phyloP scores from a whole-genome alignment of 1,140 invertebrate genomes.

The Littorina saxatilis region DNA sequence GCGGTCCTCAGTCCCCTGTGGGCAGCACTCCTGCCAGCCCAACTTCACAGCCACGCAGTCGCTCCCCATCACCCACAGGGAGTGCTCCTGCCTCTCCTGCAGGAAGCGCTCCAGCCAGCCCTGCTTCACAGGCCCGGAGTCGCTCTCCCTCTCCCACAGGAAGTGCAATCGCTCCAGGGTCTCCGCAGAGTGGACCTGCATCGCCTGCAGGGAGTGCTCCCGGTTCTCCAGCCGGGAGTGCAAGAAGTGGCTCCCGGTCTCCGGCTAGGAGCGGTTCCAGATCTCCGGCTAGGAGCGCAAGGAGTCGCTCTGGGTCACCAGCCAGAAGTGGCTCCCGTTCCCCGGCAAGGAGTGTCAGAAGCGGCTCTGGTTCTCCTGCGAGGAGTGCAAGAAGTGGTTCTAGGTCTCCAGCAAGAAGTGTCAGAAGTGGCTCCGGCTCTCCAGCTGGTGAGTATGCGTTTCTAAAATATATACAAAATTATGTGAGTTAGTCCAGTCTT shows the following conservation, averaged over 20 bases:
- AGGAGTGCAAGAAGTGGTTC: conserved; percentile 29
- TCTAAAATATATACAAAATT: no score
- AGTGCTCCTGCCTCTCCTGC: neutral
- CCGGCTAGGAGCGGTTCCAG: conserved; percentile 45
- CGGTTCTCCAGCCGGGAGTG: conserved; percentile 41
- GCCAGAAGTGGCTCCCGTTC: conserved; percentile 19
- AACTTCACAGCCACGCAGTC: neutral
- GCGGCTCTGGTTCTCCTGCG: conserved; percentile 44
- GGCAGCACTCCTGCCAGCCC: conserved; percentile 29
- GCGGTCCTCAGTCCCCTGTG: conserved; percentile 42
- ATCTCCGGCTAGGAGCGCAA: conserved; percentile 40
- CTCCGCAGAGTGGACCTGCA: conserved; percentile 17
- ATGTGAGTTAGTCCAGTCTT: no score
- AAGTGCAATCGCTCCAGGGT: conserved; percentile 16
- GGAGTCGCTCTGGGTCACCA: conserved; percentile 36
- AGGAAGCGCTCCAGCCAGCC: conserved; percentile 10
- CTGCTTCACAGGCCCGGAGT: neutral
- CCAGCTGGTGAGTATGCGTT: conserved; percentile 43
- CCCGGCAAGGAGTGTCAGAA: conserved; percentile 33
- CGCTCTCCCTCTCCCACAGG: conserved; percentile 11
- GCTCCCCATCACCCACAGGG: conserved; percentile 22
- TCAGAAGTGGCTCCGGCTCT: conserved; percentile 41
- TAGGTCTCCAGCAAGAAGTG: conserved; percentile 39
- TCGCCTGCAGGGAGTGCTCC: conserved; percentile 40
- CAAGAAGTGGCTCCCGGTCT: conserved; percentile 46